Conservation (phyloP, 2,113 vertebrate genomes). For the Mesembrinibis cayennensis region DNA sequence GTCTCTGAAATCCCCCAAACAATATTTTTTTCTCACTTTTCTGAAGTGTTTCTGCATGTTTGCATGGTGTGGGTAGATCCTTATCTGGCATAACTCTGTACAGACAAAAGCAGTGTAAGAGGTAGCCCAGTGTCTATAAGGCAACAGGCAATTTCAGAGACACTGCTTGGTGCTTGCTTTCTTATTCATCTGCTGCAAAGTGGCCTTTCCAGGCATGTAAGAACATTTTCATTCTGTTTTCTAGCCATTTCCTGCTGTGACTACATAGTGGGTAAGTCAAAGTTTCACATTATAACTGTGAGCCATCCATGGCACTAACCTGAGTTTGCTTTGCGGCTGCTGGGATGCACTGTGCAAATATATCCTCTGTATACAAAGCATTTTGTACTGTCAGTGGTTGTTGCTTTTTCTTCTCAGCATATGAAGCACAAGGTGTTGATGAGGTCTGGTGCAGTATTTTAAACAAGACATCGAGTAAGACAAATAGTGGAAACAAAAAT, state of each 20-base stretch:
- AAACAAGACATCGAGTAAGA: slow-evolving; percentile 38
- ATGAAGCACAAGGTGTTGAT: not conserved
- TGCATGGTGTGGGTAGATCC: not conserved
- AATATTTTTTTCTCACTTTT: not conserved
- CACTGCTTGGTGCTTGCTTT: not conserved
- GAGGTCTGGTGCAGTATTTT: slow-evolving; percentile 18
- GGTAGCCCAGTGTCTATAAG: not conserved
- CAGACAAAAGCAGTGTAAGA: not conserved
- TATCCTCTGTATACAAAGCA: not conserved
- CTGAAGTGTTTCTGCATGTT: not conserved
- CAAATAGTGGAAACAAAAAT: slow-evolving; percentile 46
- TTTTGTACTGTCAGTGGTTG: not conserved
- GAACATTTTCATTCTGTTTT: slow-evolving; percentile 68
- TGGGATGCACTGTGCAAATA: not conserved
- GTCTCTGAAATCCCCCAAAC: not conserved
- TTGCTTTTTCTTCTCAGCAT: not conserved
- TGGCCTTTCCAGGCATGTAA: not conserved
- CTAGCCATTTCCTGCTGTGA: slow-evolving; percentile 81
- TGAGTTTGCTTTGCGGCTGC: not conserved
- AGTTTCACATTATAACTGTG: not conserved
- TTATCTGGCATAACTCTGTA: not conserved
- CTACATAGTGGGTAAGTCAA: slow-evolving; percentile 79
- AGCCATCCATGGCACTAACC: not conserved
- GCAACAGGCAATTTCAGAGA: not conserved
- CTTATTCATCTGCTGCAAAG: not conserved